Evolutionary conservation across 2,888 invertebrate genomes (phyloP).

Genomic region (Ophion costatus): DNA sequence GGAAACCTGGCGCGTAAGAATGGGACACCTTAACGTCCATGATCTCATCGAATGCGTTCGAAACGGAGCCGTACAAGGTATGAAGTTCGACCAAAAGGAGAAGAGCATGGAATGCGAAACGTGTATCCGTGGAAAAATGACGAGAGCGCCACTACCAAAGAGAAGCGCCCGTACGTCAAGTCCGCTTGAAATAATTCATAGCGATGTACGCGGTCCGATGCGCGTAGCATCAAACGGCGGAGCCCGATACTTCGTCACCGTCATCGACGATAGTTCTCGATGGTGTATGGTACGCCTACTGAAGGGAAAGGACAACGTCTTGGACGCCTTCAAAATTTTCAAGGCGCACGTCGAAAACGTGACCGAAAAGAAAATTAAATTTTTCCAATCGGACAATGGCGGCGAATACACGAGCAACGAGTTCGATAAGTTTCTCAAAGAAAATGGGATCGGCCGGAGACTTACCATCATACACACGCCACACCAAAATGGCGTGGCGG

Average conservation of each 20-base stretch:
- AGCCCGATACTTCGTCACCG: conserved; percentile 69
- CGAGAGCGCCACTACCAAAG: conserved; percentile 53
- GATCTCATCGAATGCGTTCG: conserved; percentile 55
- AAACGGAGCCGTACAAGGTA: conserved; percentile 46
- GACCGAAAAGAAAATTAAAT: conserved; percentile 65
- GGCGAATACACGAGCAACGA: conserved; percentile 65
- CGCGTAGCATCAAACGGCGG: conserved; percentile 63
- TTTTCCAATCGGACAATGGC: conserved; percentile 68
- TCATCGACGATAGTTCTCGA: conserved; percentile 70
- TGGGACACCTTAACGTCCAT: conserved; percentile 62
- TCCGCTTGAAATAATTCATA: conserved; percentile 56
- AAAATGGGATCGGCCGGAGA: conserved; percentile 67
- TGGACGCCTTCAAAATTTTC: conserved; percentile 66
- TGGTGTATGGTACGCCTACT: conserved; percentile 69
- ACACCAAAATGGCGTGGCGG: conserved; percentile 74
- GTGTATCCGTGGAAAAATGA: conserved; percentile 57
- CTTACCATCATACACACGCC: conserved; percentile 71
- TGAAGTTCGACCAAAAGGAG: conserved; percentile 12
- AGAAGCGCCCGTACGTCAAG: neutral
- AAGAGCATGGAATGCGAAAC: conserved; percentile 42
- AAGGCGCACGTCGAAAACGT: conserved; percentile 66
- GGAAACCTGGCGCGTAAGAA: conserved; percentile 57
- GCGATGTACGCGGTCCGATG: conserved; percentile 59
- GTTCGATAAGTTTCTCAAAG: conserved; percentile 69
- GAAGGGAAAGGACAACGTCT: conserved; percentile 64